Evolutionary conservation across 2,113 vertebrate genomes (phyloP), one percentile per base, ranked within the genome.

Genomic region (Camelus dromedarius): DNA sequence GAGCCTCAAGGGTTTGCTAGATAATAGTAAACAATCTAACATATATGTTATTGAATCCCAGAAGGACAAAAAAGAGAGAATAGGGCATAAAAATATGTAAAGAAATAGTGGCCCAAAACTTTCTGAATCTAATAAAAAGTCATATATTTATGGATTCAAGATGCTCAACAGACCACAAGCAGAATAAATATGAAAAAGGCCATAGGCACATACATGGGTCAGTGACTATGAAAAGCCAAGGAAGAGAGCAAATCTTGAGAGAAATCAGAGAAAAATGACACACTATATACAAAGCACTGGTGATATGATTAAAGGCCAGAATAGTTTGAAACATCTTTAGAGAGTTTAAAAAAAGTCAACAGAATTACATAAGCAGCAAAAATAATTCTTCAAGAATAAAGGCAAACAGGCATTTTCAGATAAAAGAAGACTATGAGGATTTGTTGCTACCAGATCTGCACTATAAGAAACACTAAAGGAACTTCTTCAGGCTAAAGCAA

Each of bases 361-460:
- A 32, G 62, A 69, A 79, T 96, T 79, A 46, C 46, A 83, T 10
- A 83, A 66, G 46, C 64, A 90, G 42, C 35, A 85, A 90, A 84
- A 89, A 32, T 26, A 81, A 77, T 54, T 67, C 30, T 81, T 50
- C 50, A 32, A 38, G 52, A 84, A 54, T 48, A 66, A 84, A 90
- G 69, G 35, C 56, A 96, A 85, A 35, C 12, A 30, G 64, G 56
- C 6, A 35, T 64, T 79, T 85, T 32, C 18, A 86, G 19, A 26
- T 90, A 11, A 81, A 58, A 69, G 16, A 72, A 79, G 85, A 66
- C 24, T 70, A 69, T 28, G 56, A 70, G 35, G 38, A 66, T 38
- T 75, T 85, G 15, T 28, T 91, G 28, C 32, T 42, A 67, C 32
- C 15, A 42, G 38, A 67, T 30, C 42, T 56, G 24, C 30, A 86